These are phyloP conservation scores for Coecobrya sp. DNA, from an alignment of 2,888 invertebrate species.

Conservation along the genomic window DNA sequence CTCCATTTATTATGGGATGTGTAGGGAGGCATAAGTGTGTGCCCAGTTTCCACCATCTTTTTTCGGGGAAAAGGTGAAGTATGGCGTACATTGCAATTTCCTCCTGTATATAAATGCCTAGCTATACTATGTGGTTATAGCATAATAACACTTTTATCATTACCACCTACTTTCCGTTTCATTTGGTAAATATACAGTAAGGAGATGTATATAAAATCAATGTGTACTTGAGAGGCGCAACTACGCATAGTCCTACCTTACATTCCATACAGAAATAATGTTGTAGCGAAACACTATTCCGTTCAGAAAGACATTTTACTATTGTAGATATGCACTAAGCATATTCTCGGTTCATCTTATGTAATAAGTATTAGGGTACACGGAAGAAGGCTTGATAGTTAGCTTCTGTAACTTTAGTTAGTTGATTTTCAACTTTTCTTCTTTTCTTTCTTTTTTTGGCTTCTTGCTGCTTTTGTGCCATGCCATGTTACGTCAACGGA, in stretches of 20 bases:
- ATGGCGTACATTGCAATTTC: constrained; percentile 14
- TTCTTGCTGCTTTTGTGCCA: constrained; percentile 12
- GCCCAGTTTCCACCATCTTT: constrained; percentile 32
- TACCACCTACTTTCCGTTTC: constrained; percentile 58
- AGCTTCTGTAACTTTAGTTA: constrained; percentile 27
- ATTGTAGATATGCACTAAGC: neutral
- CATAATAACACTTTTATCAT: constrained; percentile 33
- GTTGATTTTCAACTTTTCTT: constrained; percentile 69
- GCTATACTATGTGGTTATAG: neutral
- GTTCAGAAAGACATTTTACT: constrained; percentile 16
- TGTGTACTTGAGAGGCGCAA: neutral
- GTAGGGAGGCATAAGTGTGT: neutral
- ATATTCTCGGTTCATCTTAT: neutral
- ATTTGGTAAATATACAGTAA: neutral
- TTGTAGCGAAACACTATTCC: neutral
- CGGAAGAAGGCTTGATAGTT: neutral
- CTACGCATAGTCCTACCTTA: neutral
- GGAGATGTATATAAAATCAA: neutral
- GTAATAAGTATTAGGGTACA: neutral
- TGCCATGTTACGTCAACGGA: constrained; percentile 5
- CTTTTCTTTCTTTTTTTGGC: constrained; percentile 52
- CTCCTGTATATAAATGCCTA: neutral
- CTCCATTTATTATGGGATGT: constrained; percentile 75
- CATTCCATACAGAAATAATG: constrained; percentile 7
- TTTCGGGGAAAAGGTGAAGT: constrained; percentile 25